Evolutionary conservation across 2,888 invertebrate species (phyloP).

Genomic region (Tricholauxania praeusta): DNA sequence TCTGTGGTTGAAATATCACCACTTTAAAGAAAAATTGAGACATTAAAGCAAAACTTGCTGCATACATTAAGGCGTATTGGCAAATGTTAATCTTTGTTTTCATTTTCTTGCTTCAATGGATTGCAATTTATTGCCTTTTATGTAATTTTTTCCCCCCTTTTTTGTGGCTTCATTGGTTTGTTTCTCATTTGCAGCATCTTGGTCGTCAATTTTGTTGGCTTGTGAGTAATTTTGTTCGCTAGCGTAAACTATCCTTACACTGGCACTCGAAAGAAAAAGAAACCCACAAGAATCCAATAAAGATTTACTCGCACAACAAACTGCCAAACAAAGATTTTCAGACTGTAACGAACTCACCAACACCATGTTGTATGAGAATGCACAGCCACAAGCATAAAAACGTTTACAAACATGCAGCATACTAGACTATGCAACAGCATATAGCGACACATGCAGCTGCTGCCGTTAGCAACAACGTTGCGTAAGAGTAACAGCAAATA

Average conservation of each 20-base stretch:
- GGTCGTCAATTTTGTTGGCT: not conserved
- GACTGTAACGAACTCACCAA: not conserved
- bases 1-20: too few species aligned
- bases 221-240: conserved; percentile 31
- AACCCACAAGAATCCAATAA: conserved; percentile 11
- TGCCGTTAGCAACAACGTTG: not conserved
- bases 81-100: too few species aligned
- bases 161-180: conserved; percentile 23
- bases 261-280: conserved; percentile 29
- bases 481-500: not conserved
- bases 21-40: too few species aligned
- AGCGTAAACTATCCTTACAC: conserved; percentile 45
- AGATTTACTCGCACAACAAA: not conserved
- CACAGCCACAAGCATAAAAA: too few species aligned
- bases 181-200: conserved; percentile 23
- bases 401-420: not conserved
- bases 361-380: too few species aligned
- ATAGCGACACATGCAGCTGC: not conserved
- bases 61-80: too few species aligned
- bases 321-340: not conserved
- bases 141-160: not conserved
- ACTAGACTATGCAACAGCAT: not conserved
- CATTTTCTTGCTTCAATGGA: conserved; percentile 1
- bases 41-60: too few species aligned
- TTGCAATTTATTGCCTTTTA: conserved; percentile 25